Base-by-base conservation (phyloP, 2,113 vertebrate species). In the Embiotoca jacksoni region DNA sequence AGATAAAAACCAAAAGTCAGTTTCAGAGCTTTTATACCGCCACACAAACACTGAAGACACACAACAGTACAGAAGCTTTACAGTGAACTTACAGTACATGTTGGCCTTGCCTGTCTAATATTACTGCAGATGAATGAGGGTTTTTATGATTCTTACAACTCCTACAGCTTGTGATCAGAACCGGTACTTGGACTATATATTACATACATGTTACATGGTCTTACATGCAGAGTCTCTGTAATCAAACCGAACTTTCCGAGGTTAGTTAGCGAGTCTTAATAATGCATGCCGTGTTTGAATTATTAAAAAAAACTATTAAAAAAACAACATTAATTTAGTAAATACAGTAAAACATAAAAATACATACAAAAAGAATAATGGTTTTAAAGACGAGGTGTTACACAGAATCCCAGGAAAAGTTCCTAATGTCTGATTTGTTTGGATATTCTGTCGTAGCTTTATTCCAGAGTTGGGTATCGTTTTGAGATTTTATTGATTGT, bases 301-400 rank as follows among this genome's bases (percentile, higher is more conserved):
- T 36, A 30, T 23, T 23, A 46, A 75, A 75, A 37, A 53, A 37
- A 60, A 46, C 7, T 49, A 54, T 16, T 46, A 1, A 41, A 60
- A 71, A 52, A 66, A 15, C 16, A 54, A 39, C 10, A 8, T 65
- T 44, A 68, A 63, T 66, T 68, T 44, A 47, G 46, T 72, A 32
- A 83, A 85, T 30, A 83, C n/a, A 46, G 60, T 46, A 61, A 47
- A 84, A 70, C 49, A 78, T 59, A 36, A 69, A 78, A 87, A 72
- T 10, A 72, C 36, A 33, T 81, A 66, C 60, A 3, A 56, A 58
- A 80, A 82, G 57, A 54, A 84, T 30, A 80, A 59, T 39, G 16
- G 52, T 41, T 70, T 75, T 72, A 35, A 44, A 80, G 5, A 30
- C 11, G 23, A 23, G 3, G 56, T 46, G 16, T 53, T 53, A 32